Evolutionary conservation across 2,888 invertebrate genomes (phyloP).

Genomic region (Podotricha telesiphe): DNA sequence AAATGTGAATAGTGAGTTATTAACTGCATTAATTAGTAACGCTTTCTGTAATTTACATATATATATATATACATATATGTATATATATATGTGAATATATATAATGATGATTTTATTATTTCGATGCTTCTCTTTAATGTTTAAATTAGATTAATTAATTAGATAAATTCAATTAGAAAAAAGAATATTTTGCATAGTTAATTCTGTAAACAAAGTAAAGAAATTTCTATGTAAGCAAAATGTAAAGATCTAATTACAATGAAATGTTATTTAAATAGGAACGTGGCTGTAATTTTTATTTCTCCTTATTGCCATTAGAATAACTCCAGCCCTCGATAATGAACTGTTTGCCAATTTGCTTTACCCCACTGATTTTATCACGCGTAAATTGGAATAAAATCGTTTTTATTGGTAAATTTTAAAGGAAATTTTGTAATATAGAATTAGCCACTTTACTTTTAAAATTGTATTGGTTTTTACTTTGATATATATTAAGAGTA

Average conservation of each 20-base stretch:
- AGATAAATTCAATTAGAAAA: too few relatives aligned
- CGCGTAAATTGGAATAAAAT: slow-evolving; percentile 30
- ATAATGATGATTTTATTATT: too few relatives aligned
- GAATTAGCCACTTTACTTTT: neutral
- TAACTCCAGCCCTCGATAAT: slow-evolving; percentile 38
- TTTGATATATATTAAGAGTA: too few relatives aligned
- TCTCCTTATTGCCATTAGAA: slow-evolving; percentile 38
- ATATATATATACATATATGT: too few relatives aligned
- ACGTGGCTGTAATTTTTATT: slow-evolving; percentile 38
- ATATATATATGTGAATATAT: too few relatives aligned
- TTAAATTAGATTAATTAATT: too few relatives aligned
- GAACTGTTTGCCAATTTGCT: slow-evolving; percentile 43
- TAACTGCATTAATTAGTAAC: too few relatives aligned
- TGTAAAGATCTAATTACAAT: slow-evolving; percentile 32
- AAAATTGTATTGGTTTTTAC: too few relatives aligned
- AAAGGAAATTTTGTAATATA: neutral
- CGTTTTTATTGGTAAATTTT: slow-evolving; percentile 15
- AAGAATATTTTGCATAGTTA: neutral
- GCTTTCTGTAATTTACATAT: too few relatives aligned
- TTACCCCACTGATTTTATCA: slow-evolving; percentile 34
- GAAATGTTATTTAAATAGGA: slow-evolving; percentile 23
- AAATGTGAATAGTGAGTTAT: too few relatives aligned
- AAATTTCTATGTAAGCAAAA: slow-evolving; percentile 12
- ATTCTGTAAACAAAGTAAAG: neutral
- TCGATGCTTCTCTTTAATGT: too few relatives aligned